Evolutionary conservation across 2,113 vertebrate species (phyloP).

Genomic region (Nasalis larvatus): DNA sequence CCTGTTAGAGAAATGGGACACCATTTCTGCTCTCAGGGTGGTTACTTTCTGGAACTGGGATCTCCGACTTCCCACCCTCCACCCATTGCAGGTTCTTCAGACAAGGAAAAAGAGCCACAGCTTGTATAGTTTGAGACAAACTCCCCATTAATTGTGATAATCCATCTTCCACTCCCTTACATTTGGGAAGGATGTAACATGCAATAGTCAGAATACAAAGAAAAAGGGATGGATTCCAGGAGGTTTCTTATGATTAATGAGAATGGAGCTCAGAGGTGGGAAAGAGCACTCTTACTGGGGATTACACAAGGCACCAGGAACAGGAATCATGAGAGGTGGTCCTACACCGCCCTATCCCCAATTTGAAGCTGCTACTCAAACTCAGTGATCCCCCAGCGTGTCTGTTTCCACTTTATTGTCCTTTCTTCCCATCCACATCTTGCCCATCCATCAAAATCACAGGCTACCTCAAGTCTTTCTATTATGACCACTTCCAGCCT

Average conservation of each 20-base stretch:
- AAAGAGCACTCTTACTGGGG: background rate
- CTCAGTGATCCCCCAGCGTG: background rate
- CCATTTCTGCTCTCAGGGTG: background rate
- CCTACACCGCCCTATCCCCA: background rate
- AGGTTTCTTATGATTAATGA: background rate
- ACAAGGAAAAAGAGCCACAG: background rate
- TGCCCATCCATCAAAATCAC: slow-evolving; percentile 20
- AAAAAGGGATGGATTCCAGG: background rate
- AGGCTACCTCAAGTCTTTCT: background rate
- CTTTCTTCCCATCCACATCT: background rate
- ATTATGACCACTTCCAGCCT: background rate
- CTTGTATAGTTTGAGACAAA: background rate
- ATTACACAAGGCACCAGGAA: background rate
- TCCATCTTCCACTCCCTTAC: background rate
- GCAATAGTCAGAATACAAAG: background rate
- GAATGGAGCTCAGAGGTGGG: background rate
- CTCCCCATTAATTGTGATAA: background rate
- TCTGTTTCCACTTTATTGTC: background rate
- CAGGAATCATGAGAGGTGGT: background rate
- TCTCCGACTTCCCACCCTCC: background rate
- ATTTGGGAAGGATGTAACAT: background rate
- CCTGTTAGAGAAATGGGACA: background rate
- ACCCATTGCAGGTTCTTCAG: background rate
- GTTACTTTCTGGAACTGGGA: background rate
- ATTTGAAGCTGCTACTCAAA: background rate